Conservation (phyloP, 2,797 vertebrate species). For the Bothrops alternatus region DNA sequence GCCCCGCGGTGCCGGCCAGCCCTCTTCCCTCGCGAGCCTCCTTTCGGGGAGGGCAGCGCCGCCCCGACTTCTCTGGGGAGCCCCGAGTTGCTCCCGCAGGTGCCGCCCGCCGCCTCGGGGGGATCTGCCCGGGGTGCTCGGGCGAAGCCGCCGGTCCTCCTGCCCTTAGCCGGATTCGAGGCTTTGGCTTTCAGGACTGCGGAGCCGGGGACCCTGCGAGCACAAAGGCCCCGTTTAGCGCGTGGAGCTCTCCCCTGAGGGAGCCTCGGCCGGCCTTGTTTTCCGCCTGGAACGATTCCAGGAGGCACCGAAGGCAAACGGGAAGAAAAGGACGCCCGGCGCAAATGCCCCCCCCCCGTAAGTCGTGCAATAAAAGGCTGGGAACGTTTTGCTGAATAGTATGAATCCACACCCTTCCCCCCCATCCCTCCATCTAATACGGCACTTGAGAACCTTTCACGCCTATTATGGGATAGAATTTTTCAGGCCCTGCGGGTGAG, state of each 20-base stretch:
- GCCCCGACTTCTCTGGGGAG: not conserved
- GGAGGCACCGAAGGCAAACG: not conserved
- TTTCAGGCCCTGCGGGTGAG: not conserved
- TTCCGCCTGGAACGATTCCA: not conserved
- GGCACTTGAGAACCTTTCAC: not conserved
- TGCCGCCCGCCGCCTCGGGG: not conserved
- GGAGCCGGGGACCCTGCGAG: not conserved
- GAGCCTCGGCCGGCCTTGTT: not conserved
- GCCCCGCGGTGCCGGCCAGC: too few relatives aligned
- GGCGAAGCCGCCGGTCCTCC: too few relatives aligned
- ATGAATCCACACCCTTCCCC: too few relatives aligned
- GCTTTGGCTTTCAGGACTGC: not conserved
- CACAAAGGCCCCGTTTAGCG: rapidly evolving
- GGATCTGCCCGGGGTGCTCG: too few relatives aligned
- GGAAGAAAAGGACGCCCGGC: not conserved
- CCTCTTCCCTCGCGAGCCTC: not conserved
- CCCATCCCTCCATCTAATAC: not conserved
- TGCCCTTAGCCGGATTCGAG: not conserved
- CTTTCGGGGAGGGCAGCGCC: too few relatives aligned
- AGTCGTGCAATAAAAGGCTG: rapidly evolving
- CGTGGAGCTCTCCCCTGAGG: rapidly evolving
- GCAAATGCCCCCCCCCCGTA: not conserved
- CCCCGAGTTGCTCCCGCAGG: too few relatives aligned
- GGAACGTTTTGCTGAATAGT: not conserved
- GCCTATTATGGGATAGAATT: too few relatives aligned